Evolutionary conservation across 2,113 vertebrate species (phyloP).

Genomic region (Microcebus jonahi): DNA sequence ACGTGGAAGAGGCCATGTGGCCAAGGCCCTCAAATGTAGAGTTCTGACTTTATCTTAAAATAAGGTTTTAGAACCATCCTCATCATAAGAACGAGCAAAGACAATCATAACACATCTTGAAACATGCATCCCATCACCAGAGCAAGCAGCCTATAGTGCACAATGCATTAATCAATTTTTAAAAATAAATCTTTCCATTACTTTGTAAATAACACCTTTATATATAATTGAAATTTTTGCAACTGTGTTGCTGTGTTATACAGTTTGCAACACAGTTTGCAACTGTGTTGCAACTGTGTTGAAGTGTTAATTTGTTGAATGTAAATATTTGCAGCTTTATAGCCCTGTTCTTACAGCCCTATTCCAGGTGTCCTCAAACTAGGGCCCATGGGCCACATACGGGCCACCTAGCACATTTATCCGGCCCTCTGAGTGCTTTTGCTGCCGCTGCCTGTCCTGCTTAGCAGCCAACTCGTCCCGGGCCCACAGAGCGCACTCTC

Average conservation of each 20-base stretch:
- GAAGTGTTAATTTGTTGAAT: background rate
- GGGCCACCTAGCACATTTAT: too few species aligned
- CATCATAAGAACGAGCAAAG: background rate
- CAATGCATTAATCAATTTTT: background rate
- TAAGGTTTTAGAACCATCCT: background rate
- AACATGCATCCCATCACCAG: background rate
- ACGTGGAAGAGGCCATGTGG: fast-evolving
- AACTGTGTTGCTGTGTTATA: background rate
- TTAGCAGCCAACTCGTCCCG: too few species aligned
- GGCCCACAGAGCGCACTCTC: too few species aligned
- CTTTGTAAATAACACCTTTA: background rate
- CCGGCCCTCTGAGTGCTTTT: too few species aligned
- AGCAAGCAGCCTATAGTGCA: background rate
- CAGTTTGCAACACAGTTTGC: too few species aligned
- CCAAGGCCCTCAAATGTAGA: background rate
- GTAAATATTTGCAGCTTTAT: background rate
- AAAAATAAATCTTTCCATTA: background rate
- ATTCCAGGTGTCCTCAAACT: too few species aligned
- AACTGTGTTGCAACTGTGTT: too few species aligned
- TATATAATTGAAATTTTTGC: background rate
- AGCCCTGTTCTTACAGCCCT: too few species aligned
- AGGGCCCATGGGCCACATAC: too few species aligned
- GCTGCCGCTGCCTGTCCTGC: too few species aligned
- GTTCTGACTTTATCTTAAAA: background rate
- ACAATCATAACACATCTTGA: background rate